Evolutionary conservation across 1,140 invertebrate genomes (phyloP).

Genomic region (Pygmarrhopalites habei): DNA sequence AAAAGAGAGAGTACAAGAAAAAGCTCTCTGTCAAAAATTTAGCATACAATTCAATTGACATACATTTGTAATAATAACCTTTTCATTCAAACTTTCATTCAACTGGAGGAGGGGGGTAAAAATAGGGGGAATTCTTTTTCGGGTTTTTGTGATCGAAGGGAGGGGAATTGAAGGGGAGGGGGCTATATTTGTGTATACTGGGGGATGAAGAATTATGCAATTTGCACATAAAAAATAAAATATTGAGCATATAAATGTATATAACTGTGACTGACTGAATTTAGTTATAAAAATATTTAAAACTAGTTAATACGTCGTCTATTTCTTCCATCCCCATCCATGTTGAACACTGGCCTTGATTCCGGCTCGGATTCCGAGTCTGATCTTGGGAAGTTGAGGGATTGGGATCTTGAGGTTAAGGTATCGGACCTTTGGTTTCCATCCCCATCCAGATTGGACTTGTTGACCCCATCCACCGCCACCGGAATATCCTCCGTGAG

Average conservation of each 20-base stretch:
- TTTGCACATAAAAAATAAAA: too few species aligned
- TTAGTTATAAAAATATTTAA: neutral
- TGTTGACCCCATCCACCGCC: slow-evolving; percentile 4
- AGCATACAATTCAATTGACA: too few species aligned
- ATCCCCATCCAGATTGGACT: slow-evolving; percentile 29
- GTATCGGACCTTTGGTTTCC: slow-evolving; percentile 26
- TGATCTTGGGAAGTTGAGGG: slow-evolving; percentile 35
- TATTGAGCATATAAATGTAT: slow-evolving; percentile 18
- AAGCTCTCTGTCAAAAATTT: too few species aligned
- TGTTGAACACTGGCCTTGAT: slow-evolving; percentile 18
- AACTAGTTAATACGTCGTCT: slow-evolving; percentile 9
- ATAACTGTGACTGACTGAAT: slow-evolving; percentile 1
- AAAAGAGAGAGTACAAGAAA: too few species aligned
- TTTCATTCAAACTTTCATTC: too few species aligned
- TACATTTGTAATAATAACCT: too few species aligned
- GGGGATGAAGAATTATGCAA: too few species aligned
- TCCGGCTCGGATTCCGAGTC: slow-evolving; percentile 32
- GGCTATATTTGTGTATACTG: too few species aligned
- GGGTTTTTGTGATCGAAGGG: too few species aligned
- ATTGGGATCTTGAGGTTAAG: slow-evolving; percentile 36
- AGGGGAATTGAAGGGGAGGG: too few species aligned
- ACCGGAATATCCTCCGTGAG: neutral
- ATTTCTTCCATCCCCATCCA: slow-evolving; percentile 23
- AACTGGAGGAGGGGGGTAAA: too few species aligned
- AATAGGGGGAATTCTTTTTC: too few species aligned